Evolutionary conservation across 2,113 vertebrate species (phyloP).

Genomic region (Edolisoma coerulescens): DNA sequence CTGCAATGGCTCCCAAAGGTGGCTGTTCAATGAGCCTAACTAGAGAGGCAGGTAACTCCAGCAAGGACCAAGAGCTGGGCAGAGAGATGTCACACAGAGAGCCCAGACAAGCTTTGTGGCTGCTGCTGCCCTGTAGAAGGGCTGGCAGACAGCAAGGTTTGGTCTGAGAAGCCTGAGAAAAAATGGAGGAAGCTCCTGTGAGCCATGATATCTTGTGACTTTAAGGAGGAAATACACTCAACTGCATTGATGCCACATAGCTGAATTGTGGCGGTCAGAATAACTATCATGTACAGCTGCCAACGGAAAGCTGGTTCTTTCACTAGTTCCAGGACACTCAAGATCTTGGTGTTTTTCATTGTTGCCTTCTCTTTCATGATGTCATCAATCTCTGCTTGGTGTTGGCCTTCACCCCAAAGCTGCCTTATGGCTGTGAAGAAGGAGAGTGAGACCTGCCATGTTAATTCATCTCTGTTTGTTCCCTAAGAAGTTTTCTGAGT

Average conservation of each 20-base stretch:
- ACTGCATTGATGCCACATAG: slow-evolving; percentile 84
- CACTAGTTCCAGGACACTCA: slow-evolving; percentile 77
- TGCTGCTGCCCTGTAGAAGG: not conserved
- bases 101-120: not conserved
- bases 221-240: slow-evolving; percentile 25
- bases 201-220: not conserved
- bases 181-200: not conserved
- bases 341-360: slow-evolving; percentile 58
- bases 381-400: slow-evolving; percentile 76
- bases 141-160: not conserved
- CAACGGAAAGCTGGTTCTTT: slow-evolving; percentile 72
- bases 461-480: not conserved
- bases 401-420: slow-evolving; percentile 78
- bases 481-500: not conserved
- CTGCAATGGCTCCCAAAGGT: not conserved
- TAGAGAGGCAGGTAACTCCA: not conserved
- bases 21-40: not conserved
- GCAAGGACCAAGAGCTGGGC: not conserved
- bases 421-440: slow-evolving; percentile 74
- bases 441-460: slow-evolving; percentile 7
- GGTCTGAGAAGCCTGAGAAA: not conserved
- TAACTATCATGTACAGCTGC: slow-evolving; percentile 74
- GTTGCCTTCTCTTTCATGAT: slow-evolving; percentile 77
- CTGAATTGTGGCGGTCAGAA: slow-evolving; percentile 70
- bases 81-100: not conserved